Evolutionary conservation across 2,797 vertebrate species (phyloP).

Genomic region (Ciconia nigra): DNA sequence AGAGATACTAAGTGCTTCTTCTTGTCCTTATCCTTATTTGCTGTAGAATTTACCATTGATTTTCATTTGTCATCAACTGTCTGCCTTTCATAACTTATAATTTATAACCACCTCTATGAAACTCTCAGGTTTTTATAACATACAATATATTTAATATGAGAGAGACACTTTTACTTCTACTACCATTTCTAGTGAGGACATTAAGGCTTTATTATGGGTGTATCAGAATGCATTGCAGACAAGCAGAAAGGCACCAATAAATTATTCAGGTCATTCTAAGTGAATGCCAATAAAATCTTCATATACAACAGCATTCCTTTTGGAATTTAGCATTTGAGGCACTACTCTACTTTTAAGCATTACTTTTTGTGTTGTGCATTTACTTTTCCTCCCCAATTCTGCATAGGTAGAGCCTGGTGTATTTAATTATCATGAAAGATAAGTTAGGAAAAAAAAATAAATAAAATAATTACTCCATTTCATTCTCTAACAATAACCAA

Average conservation of each 20-base stretch:
- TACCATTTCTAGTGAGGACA: background rate
- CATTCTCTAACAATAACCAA: background rate
- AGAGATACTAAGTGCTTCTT: background rate
- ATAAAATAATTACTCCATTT: background rate
- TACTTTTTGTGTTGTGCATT: background rate
- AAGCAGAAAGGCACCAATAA: background rate
- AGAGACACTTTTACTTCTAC: background rate
- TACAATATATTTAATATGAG: conserved; percentile 21
- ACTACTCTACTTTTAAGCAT: background rate
- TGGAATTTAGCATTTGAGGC: background rate
- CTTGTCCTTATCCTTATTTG: background rate
- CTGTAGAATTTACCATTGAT: background rate
- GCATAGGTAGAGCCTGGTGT: background rate
- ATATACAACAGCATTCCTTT: background rate
- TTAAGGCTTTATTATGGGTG: conserved; percentile 5
- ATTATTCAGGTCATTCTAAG: conserved; percentile 29
- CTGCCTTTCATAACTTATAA: background rate
- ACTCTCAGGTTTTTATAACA: conserved; percentile 12
- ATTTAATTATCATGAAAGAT: background rate
- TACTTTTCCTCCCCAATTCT: background rate
- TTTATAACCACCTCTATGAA: background rate
- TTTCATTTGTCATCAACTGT: conserved; percentile 11
- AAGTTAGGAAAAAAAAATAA: background rate
- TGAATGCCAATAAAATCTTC: conserved; percentile 4
- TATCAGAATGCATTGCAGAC: background rate